Percentiles rank a stretch among this genome's conserved stretches.
Evolutionary conservation across 2,113 vertebrate genomes (phyloP).

Genomic region (Brachyhypopomus gauderio): DNA sequence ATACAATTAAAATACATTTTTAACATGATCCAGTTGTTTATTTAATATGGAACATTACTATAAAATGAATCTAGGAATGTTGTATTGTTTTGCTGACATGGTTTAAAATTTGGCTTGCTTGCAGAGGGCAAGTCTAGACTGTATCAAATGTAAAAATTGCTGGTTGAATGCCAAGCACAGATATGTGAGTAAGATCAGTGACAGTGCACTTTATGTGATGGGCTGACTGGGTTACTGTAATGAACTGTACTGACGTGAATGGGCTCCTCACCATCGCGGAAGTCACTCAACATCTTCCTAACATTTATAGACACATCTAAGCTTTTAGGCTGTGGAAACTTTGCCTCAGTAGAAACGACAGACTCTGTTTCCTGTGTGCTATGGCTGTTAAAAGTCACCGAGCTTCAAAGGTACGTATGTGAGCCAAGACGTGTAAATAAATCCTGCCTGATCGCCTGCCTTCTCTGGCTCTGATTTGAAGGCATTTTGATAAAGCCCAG

Average conservation of each 20-base stretch:
- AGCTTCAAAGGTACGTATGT: constrained; percentile 10
- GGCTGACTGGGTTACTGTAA: background rate
- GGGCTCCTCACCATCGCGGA: background rate
- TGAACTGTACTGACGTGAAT: too few relatives aligned
- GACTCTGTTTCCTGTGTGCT: constrained; percentile 2
- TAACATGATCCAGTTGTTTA: too few relatives aligned
- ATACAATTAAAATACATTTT: too few relatives aligned
- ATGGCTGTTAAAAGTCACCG: constrained; percentile 11
- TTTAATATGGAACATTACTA: too few relatives aligned
- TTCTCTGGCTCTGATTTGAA: constrained; percentile 30
- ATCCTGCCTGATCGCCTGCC: constrained; percentile 13
- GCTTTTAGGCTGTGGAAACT: background rate
- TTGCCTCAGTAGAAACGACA: background rate
- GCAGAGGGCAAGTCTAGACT: too few relatives aligned
- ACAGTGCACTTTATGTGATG: too few relatives aligned
- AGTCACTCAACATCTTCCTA: background rate
- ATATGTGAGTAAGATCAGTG: too few relatives aligned
- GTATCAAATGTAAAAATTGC: too few relatives aligned
- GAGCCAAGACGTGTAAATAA: constrained; percentile 29
- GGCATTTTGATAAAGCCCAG: constrained; percentile 44
- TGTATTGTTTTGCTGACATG: too few relatives aligned
- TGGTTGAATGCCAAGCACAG: too few relatives aligned
- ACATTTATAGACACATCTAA: background rate
- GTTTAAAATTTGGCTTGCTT: too few relatives aligned
- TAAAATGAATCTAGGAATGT: too few relatives aligned